Evolutionary conservation across 2,797 vertebrate species (phyloP), one percentile per base, ranked within the genome.

Genomic region (Enteromius thamalakanensis): DNA sequence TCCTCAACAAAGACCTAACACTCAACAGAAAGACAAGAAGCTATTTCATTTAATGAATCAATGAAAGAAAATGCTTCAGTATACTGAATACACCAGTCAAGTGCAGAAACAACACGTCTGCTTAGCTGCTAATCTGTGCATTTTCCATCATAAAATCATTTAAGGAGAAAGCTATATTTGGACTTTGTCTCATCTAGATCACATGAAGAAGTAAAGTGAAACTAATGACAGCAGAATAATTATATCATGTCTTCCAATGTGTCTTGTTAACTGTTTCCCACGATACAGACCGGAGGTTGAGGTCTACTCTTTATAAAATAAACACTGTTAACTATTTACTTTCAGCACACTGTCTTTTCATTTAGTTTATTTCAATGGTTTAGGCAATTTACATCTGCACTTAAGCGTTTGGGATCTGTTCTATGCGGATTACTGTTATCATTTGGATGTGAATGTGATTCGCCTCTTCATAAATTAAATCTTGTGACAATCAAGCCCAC

Each of bases 391-490:
- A 19, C 9, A 37, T 6, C 12, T 37, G 21, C 45, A 34, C 29
- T 51, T 49, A n/a, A 29, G 40, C 26, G 1, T 78, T 49, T 47
- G 53, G 14, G 15, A 51, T 53, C 47, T 12, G 11, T 23, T 76
- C 21, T 14, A 60, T 34, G 53, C 49, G 51, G 26, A 79, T 77
- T 47, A 2, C 62, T 26, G 23, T 29, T 37, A 60, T 15, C 3
- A 42, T 62, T 42, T 45, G 34, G n/a, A 45, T 62, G 23, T 42
- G 45, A 29, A 77, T 47, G 58, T 47, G 23, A 60, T 32, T 55
- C 75, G 5, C 58, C 9, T 49, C 26, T 6, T 34, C 60, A 6
- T 78, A 67, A 65, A 79, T 79, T 64, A 64, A 40, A 47, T 77
- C 19, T 45, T 4, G 26, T 17, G 2, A 45, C 3, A 21, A 62